Percentiles rank a stretch among this genome's conserved stretches.
Conservation (phyloP, 1,140 invertebrate genomes). For the Bicyclus anynana region DNA sequence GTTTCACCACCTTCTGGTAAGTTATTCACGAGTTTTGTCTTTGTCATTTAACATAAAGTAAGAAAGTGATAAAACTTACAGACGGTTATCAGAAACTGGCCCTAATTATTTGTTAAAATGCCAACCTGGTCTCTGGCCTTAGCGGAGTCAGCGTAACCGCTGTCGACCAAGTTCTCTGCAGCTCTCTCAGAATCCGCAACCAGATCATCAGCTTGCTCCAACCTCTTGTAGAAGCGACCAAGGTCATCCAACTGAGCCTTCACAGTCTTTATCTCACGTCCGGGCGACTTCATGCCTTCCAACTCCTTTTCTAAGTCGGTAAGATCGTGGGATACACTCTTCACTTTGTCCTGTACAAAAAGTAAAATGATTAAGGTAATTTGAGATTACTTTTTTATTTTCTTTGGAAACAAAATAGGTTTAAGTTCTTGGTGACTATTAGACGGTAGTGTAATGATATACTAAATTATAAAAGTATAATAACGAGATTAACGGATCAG, state of each 20-base stretch:
- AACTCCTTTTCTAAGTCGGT: constrained; percentile 89
- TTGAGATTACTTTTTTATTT: too few relatives aligned
- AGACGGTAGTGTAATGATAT: background rate
- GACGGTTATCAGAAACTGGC: too few relatives aligned
- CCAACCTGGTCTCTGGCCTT: constrained; percentile 83
- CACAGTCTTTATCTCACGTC: constrained; percentile 91
- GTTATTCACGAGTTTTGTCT: too few relatives aligned
- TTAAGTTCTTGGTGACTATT: background rate
- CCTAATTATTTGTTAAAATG: background rate
- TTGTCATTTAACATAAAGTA: too few relatives aligned
- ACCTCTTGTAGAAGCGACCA: constrained; percentile 81
- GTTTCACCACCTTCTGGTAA: too few relatives aligned
- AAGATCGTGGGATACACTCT: constrained; percentile 85
- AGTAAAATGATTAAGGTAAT: constrained; percentile 1
- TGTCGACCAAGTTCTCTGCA: constrained; percentile 87
- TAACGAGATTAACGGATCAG: background rate
- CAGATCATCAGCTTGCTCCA: constrained; percentile 82
- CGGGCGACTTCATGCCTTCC: constrained; percentile 89
- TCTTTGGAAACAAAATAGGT: too few relatives aligned
- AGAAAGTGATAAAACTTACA: too few relatives aligned
- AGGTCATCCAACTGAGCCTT: constrained; percentile 91
- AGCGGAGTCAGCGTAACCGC: constrained; percentile 89
- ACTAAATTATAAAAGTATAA: background rate
- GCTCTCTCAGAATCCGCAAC: constrained; percentile 84
- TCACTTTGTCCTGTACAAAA: constrained; percentile 84